Evolutionary conservation across 2,888 invertebrate species (phyloP).

Genomic region (Lymantria dispar): DNA sequence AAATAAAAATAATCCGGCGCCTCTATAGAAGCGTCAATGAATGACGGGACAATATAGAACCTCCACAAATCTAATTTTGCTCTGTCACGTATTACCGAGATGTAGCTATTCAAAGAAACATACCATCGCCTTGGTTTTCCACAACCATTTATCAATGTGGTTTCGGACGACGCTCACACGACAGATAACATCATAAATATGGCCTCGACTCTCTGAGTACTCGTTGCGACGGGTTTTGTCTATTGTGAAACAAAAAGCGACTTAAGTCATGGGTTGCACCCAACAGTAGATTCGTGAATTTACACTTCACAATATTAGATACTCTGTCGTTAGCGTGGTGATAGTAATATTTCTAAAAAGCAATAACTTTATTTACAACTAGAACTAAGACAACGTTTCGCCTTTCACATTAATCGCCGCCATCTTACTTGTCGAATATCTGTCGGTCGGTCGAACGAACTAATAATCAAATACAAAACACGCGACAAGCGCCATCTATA

Average conservation of each 20-base stretch:
- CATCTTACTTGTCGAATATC: constrained; percentile 84
- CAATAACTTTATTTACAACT: constrained; percentile 78
- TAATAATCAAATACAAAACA: neutral
- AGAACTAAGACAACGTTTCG: constrained; percentile 80
- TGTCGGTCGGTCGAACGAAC: constrained; percentile 65
- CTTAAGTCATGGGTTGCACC: constrained; percentile 52
- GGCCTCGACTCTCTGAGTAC: constrained; percentile 81
- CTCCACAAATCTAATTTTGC: constrained; percentile 34
- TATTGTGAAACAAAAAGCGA: constrained; percentile 76
- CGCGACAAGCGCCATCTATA: too few relatives aligned
- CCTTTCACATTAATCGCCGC: constrained; percentile 86
- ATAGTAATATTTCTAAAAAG: constrained; percentile 51
- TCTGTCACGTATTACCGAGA: constrained; percentile 31
- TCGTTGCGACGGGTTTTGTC: constrained; percentile 81
- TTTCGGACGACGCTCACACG: constrained; percentile 78
- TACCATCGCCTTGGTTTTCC: constrained; percentile 75
- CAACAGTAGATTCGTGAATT: constrained; percentile 56
- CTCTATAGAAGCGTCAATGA: constrained; percentile 73
- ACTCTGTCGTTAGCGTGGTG: constrained; percentile 44
- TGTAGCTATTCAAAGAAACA: constrained; percentile 47
- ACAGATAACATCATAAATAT: constrained; percentile 86
- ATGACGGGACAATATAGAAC: constrained; percentile 59
- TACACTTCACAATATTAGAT: constrained; percentile 50
- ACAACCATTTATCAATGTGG: constrained; percentile 71
- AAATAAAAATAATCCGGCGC: constrained; percentile 69